phyloP scores from a whole-genome alignment of 2,797 vertebrate genomes.

The Anguilla marmorata region DNA sequence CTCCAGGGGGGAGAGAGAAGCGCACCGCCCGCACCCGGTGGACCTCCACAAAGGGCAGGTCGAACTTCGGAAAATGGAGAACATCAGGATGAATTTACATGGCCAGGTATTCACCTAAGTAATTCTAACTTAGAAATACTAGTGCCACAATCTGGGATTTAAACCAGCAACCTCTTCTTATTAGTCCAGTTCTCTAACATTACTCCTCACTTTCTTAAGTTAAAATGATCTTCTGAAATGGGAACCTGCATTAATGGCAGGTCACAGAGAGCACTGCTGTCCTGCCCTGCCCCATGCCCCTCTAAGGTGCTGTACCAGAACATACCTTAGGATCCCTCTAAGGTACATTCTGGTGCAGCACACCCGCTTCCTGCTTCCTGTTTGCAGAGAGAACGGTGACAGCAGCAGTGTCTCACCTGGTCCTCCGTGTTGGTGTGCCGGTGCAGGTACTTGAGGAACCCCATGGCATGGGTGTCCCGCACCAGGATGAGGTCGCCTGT shows the following conservation, averaged over 20 bases:
- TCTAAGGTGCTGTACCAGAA: no score
- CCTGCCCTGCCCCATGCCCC: no score
- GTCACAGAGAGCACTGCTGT: no score
- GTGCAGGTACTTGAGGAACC: constrained; percentile 75
- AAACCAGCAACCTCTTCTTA: not conserved
- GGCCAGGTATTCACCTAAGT: not conserved
- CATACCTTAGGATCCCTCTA: not conserved
- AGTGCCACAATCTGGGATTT: not conserved
- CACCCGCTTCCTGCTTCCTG: not conserved
- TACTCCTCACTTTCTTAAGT: no score
- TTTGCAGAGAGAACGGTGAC: not conserved
- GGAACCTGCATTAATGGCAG: no score
- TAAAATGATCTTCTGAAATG: no score
- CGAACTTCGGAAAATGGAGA: constrained; percentile 66
- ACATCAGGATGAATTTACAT: not conserved
- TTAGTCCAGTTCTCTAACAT: no score
- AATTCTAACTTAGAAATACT: not conserved
- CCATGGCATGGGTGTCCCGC: constrained; percentile 67
- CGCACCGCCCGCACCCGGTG: constrained; percentile 76
- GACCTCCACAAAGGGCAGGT: constrained; percentile 81
- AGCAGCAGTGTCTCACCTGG: constrained; percentile 62
- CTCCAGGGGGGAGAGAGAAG: constrained; percentile 50
- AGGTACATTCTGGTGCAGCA: not conserved
- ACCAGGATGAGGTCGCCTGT: constrained; percentile 82
- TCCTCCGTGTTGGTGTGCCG: constrained; percentile 79